Percentiles rank a stretch among this genome's conserved stretches.
Evolutionary conservation across 2,888 invertebrate species (phyloP).

Genomic region (Arge pagana): DNA sequence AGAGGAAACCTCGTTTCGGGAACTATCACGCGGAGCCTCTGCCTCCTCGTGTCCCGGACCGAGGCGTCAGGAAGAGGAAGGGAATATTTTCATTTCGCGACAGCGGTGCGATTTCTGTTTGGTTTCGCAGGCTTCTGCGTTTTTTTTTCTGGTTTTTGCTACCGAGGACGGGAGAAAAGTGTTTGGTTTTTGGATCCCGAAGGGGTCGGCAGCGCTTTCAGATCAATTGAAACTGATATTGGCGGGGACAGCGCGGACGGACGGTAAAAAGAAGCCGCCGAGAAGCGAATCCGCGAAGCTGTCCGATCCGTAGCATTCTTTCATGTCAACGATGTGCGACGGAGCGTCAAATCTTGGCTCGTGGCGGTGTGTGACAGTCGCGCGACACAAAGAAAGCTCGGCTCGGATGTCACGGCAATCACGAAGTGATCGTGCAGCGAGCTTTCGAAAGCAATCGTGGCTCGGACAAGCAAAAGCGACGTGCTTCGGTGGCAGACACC

Average conservation of each 20-base stretch:
- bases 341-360: slow-evolving; percentile 1
- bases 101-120: too few relatives aligned
- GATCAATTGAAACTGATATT: slow-evolving; percentile 15
- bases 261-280: background rate
- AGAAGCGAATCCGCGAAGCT: slow-evolving; percentile 5
- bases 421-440: background rate
- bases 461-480: slow-evolving; percentile 11
- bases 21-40: too few relatives aligned
- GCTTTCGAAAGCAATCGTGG: slow-evolving; percentile 1
- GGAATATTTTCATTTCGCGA: too few relatives aligned
- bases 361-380: background rate
- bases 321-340: slow-evolving; percentile 8
- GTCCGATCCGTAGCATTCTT: background rate
- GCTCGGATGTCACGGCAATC: background rate
- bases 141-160: too few relatives aligned
- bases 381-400: background rate
- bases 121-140: too few relatives aligned
- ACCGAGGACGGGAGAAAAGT: too few relatives aligned
- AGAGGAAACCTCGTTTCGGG: too few relatives aligned
- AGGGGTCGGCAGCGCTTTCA: too few relatives aligned
- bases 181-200: too few relatives aligned
- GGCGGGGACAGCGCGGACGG: background rate
- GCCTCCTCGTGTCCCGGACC: too few relatives aligned
- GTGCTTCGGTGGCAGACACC: background rate
- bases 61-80: too few relatives aligned